Base-by-base conservation (phyloP, 2,113 vertebrate species). In the Sinocyclocheilus maitianheensis region DNA sequence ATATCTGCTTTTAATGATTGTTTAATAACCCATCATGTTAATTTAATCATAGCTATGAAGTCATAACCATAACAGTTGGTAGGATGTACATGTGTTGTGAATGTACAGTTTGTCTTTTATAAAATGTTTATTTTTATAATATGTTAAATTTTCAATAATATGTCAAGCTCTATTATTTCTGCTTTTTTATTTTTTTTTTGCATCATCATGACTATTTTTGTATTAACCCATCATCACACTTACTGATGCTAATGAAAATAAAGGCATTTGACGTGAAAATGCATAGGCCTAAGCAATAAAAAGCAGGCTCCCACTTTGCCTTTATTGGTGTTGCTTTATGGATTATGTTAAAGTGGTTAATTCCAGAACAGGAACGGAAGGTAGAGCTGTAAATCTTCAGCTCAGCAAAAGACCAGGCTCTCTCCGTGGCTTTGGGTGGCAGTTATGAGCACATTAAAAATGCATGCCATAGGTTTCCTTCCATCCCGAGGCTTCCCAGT, bases 401-500 rank as follows among this genome's bases (percentile, higher is more conserved):
- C 77, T 79, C 81, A 62, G 69, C 74, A 14, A 71, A 63, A 24
- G 67, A 24, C 51, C 65, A 30, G 63, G 14, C 75, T 20, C 43
- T 13, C 24, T 77, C 89, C 12, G 22, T 76, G 80, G 71, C 78
- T 87, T 34, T 85, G 69, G 63, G 20, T 58, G 82, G 75, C 82
- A 62, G 75, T 78, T 80, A 58, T 82, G 22, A 48, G 48, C 14
- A 4, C 77, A 90, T 90, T 86, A 89, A 87, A 81, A 86, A 89
- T 90, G 77, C 82, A 89, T 85, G 53, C 46, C 82, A 86, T 89
- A 86, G 62, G 85, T 85, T 60, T 79, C 75, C 85, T 85, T 77
- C 71, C 71, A 16, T 85, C 48, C 76, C 43, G 34, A 62, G 83
- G 79, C 75, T 69, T 86, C 55, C 83, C 58, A 60, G 72, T 8